phyloP scores from a whole-genome alignment of 2,888 invertebrate species.

The Metalampra italica region DNA sequence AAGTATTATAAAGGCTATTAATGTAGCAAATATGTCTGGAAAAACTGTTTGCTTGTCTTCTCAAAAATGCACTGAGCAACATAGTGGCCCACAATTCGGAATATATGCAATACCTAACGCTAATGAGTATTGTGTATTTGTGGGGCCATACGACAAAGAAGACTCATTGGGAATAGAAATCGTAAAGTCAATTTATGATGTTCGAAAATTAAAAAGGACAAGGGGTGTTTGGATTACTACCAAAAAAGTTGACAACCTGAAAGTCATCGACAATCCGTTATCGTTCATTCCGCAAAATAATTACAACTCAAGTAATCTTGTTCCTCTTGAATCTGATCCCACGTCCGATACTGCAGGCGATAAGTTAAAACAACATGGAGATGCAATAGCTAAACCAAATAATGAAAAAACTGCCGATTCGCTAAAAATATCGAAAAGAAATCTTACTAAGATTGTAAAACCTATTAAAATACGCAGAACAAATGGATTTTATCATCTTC shows the following conservation, averaged over 20 bases:
- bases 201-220: conserved; percentile 32
- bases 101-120: conserved; percentile 62
- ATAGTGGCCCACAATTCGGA: conserved; percentile 52
- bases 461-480: conserved; percentile 61
- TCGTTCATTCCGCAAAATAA: conserved; percentile 42
- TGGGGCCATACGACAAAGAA: conserved; percentile 63
- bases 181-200: conserved; percentile 35
- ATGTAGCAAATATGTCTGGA: conserved; percentile 59
- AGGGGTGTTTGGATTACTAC: conserved; percentile 64
- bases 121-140: conserved; percentile 52
- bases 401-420: too few relatives aligned
- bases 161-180: conserved; percentile 62
- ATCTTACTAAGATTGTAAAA: conserved; percentile 31
- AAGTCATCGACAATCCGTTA: conserved; percentile 60
- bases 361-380: background rate
- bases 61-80: conserved; percentile 38
- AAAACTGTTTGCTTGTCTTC: conserved; percentile 71
- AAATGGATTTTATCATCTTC: conserved; percentile 49
- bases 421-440: conserved; percentile 6
- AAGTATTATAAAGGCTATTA: conserved; percentile 67
- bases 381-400: too few relatives aligned
- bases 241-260: conserved; percentile 55
- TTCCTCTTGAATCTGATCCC: background rate
- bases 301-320: conserved; percentile 6
- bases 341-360: background rate